Evolutionary conservation across 2,113 vertebrate species (phyloP).

Genomic region (Pristiophorus japonicus): DNA sequence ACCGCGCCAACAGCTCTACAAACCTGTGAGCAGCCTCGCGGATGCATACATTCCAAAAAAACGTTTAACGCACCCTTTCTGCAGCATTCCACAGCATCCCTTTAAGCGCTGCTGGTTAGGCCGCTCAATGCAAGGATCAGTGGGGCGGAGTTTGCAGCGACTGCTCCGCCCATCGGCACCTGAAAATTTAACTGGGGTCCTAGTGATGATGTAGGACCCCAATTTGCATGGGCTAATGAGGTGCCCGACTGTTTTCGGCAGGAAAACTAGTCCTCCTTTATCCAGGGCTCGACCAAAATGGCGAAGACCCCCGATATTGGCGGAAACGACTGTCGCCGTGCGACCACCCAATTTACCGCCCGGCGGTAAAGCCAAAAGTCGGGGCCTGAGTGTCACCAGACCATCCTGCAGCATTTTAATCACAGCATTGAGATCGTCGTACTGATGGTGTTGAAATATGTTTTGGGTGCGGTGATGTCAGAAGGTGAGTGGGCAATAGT

Average conservation of each 20-base stretch:
- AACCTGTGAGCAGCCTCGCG: no score
- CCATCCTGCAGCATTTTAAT: neutral
- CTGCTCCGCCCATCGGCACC: neutral
- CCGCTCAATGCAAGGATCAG: neutral
- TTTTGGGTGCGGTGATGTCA: neutral
- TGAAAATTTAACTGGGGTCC: neutral
- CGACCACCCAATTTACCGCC: neutral
- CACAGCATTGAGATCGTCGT: neutral
- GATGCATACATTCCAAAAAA: slow-evolving; percentile 17
- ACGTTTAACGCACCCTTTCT: neutral
- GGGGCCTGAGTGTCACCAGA: neutral
- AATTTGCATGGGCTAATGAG: neutral
- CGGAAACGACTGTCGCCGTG: neutral
- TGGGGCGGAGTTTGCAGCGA: neutral
- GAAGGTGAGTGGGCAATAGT: neutral
- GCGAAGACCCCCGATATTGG: neutral
- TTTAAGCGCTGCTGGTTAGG: neutral
- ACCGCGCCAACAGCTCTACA: no score
- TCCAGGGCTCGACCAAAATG: neutral
- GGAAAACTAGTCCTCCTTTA: neutral
- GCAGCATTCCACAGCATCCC: neutral
- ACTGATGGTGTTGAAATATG: neutral
- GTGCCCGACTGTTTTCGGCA: neutral
- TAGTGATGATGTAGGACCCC: neutral
- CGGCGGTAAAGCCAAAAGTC: neutral